A percentile compares a stretch with the other conserved stretches of the same genome.
Evolutionary conservation across 53 echinoderm and acorn worm species (phyloP).

Genomic region (Echinometra lucunter): DNA sequence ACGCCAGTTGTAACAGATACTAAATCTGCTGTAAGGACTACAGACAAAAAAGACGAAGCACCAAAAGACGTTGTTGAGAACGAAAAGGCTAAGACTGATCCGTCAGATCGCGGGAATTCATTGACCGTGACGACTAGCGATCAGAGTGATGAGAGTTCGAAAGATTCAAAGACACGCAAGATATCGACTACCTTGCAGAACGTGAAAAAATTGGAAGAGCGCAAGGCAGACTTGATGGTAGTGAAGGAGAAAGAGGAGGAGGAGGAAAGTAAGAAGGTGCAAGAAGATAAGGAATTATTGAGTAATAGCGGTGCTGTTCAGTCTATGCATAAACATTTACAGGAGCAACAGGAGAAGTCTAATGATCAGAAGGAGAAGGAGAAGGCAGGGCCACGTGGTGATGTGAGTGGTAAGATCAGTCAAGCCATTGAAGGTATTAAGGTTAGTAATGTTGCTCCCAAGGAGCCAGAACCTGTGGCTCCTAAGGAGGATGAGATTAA

Average conservation of each 20-base stretch:
- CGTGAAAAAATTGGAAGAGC: constrained; percentile 71
- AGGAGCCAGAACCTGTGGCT: constrained; percentile 57
- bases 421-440: constrained; percentile 79
- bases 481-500: constrained; percentile 69
- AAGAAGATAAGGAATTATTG: constrained; percentile 71
- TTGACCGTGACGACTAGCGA: constrained; percentile 56
- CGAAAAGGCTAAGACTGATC: constrained; percentile 46
- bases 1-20: constrained; percentile 55
- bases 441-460: constrained; percentile 54
- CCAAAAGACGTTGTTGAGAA: constrained; percentile 36
- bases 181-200: constrained; percentile 74
- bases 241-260: constrained; percentile 70
- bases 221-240: constrained; percentile 77
- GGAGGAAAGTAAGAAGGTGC: constrained; percentile 59
- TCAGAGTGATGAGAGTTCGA: constrained; percentile 52
- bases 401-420: constrained; percentile 80
- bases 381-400: constrained; percentile 78
- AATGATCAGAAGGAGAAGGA: constrained; percentile 34
- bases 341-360: constrained; percentile 62
- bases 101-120: constrained; percentile 57
- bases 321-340: constrained; percentile 85
- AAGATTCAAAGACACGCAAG: constrained; percentile 66
- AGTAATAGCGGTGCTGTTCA: constrained; percentile 82
- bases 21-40: constrained; percentile 56
- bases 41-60: constrained; percentile 56